These are phyloP conservation scores for Lepidothrix coronata DNA, from an alignment of 2,113 vertebrate species.

Conservation along the genomic window DNA sequence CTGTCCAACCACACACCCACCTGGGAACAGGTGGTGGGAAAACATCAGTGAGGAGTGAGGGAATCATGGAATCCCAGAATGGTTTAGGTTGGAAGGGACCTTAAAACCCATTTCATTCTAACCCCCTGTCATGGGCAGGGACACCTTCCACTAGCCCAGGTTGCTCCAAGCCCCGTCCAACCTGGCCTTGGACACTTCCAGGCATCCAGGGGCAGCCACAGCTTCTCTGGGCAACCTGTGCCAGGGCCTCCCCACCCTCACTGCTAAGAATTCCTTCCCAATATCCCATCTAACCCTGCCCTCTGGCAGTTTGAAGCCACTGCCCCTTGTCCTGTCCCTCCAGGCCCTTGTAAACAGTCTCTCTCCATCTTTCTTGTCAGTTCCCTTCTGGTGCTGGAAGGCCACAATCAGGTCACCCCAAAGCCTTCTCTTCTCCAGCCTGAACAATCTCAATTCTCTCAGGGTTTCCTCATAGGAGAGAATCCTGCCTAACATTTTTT, in stretches of 20 bases:
- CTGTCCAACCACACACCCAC: not conserved
- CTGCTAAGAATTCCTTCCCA: not conserved
- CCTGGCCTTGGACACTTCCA: not conserved
- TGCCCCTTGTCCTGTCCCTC: not conserved
- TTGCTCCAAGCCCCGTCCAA: accelerated
- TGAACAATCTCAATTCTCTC: not conserved
- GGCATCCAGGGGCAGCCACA: not conserved
- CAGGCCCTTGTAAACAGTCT: not conserved
- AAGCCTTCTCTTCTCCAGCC: not conserved
- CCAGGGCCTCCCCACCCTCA: accelerated
- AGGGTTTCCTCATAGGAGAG: not conserved
- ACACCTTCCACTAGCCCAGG: not conserved
- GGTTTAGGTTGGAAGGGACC: not conserved
- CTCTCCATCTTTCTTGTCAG: not conserved
- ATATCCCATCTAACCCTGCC: not conserved
- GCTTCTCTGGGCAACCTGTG: not conserved
- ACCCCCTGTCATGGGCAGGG: not conserved
- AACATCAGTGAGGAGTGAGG: not conserved
- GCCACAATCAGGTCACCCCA: not conserved
- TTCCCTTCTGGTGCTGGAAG: not conserved
- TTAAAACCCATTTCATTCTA: not conserved
- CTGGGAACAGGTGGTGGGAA: not conserved
- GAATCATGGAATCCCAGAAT: not conserved
- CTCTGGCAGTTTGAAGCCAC: not conserved
- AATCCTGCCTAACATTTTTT: not conserved